Evolutionary conservation across 2,797 vertebrate genomes (phyloP).

Genomic region (Acrocephalus scirpaceus): DNA sequence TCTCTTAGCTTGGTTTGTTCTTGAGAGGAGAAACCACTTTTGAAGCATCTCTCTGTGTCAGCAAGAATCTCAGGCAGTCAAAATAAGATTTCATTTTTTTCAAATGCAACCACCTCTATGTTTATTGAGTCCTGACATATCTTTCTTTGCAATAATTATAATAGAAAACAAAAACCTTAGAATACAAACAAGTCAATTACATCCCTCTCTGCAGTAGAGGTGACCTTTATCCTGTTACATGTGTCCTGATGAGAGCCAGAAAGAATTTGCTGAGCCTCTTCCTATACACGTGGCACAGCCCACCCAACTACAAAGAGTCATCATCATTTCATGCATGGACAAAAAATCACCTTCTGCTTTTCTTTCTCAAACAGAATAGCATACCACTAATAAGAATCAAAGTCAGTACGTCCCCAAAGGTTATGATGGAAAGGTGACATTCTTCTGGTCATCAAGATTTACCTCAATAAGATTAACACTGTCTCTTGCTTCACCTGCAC

Average conservation of each 20-base stretch:
- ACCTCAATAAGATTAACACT: neutral
- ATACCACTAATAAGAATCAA: neutral
- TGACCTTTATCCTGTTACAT: neutral
- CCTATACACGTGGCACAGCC: fast-evolving
- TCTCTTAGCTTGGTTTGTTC: neutral
- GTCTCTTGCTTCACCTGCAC: neutral
- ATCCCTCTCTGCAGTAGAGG: neutral
- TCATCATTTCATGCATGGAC: neutral
- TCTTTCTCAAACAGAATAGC: neutral
- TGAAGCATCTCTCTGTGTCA: neutral
- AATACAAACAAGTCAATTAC: neutral
- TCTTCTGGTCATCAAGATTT: neutral
- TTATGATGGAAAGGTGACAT: neutral
- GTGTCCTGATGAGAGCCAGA: neutral
- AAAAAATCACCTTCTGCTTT: neutral
- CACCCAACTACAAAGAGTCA: neutral
- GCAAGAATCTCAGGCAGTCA: neutral
- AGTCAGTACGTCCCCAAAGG: neutral
- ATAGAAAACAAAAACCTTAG: neutral
- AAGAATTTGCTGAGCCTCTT: neutral
- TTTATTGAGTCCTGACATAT: neutral
- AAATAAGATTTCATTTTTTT: neutral
- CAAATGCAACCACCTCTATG: neutral
- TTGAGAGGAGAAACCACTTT: neutral
- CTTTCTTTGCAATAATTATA: neutral